phyloP scores from a whole-genome alignment of 2,888 invertebrate genomes.

The Oligia strigilis region DNA sequence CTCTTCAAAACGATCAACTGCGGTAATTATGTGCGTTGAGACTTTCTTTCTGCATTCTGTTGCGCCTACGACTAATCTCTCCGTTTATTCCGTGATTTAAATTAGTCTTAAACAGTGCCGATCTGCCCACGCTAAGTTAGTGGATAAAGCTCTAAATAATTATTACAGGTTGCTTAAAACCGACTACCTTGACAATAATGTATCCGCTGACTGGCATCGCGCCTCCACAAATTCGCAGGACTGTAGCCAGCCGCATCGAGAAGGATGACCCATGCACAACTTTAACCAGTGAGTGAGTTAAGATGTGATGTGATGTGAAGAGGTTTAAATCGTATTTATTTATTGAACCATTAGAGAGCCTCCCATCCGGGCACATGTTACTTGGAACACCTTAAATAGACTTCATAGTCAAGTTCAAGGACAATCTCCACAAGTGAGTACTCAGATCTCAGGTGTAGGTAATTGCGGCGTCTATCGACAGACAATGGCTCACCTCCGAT shows the following conservation, averaged over 20 bases:
- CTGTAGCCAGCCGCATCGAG: background rate
- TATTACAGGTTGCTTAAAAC: background rate
- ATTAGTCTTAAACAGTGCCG: constrained; percentile 8
- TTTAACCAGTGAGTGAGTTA: background rate
- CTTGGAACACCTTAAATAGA: background rate
- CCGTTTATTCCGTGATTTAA: constrained; percentile 37
- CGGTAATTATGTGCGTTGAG: constrained; percentile 47
- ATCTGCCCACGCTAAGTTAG: background rate
- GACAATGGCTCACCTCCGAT: background rate
- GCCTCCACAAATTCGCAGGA: too few relatives aligned
- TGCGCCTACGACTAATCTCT: constrained; percentile 51
- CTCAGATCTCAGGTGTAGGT: background rate
- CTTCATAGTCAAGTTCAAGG: too few relatives aligned
- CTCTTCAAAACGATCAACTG: constrained; percentile 52
- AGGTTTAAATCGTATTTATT: background rate
- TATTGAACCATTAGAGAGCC: background rate
- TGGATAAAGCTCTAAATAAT: background rate
- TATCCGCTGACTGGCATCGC: too few relatives aligned
- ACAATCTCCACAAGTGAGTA: background rate
- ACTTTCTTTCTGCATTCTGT: constrained; percentile 69
- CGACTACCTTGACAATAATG: background rate
- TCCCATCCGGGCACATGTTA: background rate
- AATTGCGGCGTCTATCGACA: background rate
- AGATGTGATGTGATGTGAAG: background rate
- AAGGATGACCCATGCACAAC: background rate